These are phyloP conservation scores for Conus ventricosus DNA, from an alignment of 1,140 invertebrate species.

Conservation along the genomic window DNA sequence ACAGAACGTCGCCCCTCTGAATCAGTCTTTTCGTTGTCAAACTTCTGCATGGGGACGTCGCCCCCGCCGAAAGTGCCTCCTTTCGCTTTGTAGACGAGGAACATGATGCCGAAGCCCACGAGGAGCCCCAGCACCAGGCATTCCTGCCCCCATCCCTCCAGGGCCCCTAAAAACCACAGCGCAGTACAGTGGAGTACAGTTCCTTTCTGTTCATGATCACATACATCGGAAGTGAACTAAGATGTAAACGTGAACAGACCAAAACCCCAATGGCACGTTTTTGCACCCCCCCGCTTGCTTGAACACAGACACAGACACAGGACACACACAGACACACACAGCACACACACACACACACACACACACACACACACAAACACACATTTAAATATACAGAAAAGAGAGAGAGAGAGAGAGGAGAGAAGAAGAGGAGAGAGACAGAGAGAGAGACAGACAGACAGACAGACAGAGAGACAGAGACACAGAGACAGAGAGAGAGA, in stretches of 20 bases:
- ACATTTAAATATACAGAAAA: neutral
- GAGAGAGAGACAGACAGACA: neutral
- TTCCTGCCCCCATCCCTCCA: constrained; percentile 20
- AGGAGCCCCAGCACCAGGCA: constrained; percentile 25
- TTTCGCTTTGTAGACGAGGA: neutral
- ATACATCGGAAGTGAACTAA: too few relatives aligned
- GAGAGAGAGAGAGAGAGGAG: neutral
- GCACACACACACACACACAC: constrained; percentile 7
- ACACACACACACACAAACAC: neutral
- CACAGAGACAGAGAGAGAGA: neutral
- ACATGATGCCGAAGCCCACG: constrained; percentile 11
- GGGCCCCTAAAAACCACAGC: neutral
- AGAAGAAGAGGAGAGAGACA: neutral
- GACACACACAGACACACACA: neutral
- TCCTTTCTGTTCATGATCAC: too few relatives aligned
- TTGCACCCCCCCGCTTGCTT: too few relatives aligned
- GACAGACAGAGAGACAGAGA: neutral
- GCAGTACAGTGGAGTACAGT: neutral
- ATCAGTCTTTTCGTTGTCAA: neutral
- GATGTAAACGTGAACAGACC: too few relatives aligned
- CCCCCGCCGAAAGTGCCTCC: neutral
- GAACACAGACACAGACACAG: neutral
- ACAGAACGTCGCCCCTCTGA: neutral
- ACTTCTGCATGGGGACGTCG: neutral
- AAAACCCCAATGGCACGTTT: too few relatives aligned